Evolutionary conservation across 2,797 vertebrate genomes (phyloP).

Genomic region (Sphaeramia orbicularis): DNA sequence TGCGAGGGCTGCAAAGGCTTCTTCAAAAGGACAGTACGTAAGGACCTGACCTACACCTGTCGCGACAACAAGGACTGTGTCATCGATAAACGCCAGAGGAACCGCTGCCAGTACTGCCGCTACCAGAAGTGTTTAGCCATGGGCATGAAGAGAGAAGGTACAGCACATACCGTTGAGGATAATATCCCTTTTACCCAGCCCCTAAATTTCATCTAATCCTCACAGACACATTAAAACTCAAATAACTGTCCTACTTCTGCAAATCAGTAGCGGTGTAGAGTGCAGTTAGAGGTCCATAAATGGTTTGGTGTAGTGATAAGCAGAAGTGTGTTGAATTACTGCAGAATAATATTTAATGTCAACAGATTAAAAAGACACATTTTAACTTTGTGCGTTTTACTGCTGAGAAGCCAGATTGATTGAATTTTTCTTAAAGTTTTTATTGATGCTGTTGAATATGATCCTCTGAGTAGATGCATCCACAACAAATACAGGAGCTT

Average conservation of each 20-base stretch:
- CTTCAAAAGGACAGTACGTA: conserved; percentile 94
- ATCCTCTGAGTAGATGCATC: not conserved
- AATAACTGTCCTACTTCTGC: conserved; percentile 2
- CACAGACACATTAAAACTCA: conserved; percentile 3
- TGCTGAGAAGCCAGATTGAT: not conserved
- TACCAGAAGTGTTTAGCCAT: conserved; percentile 91
- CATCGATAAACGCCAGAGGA: conserved; percentile 94
- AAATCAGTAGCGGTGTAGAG: not conserved
- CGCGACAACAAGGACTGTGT: conserved; percentile 94
- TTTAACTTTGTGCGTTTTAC: too few species aligned
- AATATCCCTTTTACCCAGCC: conserved; percentile 64
- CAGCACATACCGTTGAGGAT: conserved; percentile 87
- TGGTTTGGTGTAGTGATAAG: conserved; percentile 2
- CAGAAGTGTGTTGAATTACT: not conserved
- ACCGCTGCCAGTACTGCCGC: conserved; percentile 90
- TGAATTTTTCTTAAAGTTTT: too few species aligned
- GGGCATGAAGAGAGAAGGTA: conserved; percentile 93
- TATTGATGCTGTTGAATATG: not conserved
- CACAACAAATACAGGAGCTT: not conserved
- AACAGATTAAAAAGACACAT: too few species aligned
- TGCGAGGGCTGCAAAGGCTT: conserved; percentile 96
- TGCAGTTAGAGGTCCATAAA: not conserved
- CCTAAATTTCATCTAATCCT: conserved; percentile 37
- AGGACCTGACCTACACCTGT: conserved; percentile 94
- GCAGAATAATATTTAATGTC: not conserved